phyloP scores from a whole-genome alignment of 2,113 vertebrate species.

The Terrapene triunguis region DNA sequence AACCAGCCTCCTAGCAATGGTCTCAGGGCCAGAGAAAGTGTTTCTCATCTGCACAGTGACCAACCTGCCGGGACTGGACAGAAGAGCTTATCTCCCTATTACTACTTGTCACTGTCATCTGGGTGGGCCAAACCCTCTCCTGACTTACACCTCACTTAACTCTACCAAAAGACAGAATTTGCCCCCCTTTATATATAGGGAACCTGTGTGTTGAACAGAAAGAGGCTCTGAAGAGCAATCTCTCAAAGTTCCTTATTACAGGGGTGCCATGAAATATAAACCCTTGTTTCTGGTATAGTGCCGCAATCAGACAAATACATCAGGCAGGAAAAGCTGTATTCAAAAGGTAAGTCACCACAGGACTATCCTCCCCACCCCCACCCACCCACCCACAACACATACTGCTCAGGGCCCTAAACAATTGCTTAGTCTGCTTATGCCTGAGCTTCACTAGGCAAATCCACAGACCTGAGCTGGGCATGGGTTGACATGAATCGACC shows the following conservation, averaged over 20 bases:
- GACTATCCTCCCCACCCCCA: neutral
- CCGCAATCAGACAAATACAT: neutral
- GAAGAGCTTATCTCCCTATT: neutral
- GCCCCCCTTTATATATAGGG: neutral
- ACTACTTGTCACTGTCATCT: neutral
- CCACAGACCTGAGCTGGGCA: neutral
- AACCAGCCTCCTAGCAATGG: neutral
- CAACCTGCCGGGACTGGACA: neutral
- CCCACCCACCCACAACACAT: neutral
- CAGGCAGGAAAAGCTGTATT: neutral
- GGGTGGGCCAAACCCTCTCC: no score
- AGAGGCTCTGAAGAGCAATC: neutral
- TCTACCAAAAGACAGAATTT: neutral
- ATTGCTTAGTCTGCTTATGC: neutral
- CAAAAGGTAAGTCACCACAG: neutral
- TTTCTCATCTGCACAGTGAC: neutral
- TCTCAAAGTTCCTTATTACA: rapidly evolving
- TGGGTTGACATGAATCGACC: rapidly evolving
- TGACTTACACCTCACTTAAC: neutral
- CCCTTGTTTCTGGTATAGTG: neutral
- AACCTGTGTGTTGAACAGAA: no score
- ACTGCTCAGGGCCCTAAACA: neutral
- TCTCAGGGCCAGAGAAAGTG: rapidly evolving
- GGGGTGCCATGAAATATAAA: rapidly evolving
- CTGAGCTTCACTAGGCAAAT: neutral